Evolutionary conservation across 2,888 invertebrate species (phyloP).

Genomic region (Cantharis rufa): DNA sequence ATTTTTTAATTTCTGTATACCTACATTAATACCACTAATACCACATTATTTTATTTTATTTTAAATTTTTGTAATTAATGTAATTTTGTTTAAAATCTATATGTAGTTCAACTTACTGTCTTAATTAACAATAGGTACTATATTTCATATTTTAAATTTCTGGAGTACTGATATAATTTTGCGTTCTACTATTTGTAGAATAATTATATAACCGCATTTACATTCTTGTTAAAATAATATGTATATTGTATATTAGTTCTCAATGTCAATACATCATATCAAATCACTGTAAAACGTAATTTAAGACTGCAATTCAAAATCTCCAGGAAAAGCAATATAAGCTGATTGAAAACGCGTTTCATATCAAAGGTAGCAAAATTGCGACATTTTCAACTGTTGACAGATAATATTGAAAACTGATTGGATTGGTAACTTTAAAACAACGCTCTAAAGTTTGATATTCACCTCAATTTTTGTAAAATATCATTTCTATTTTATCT

Average conservation of each 20-base stretch:
- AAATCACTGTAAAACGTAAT: constrained; percentile 18
- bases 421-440: constrained; percentile 26
- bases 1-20: too few species aligned
- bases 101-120: too few species aligned
- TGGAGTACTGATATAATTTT: too few species aligned
- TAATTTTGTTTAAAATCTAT: too few species aligned
- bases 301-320: constrained; percentile 26
- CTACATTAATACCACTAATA: too few species aligned
- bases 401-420: constrained; percentile 30
- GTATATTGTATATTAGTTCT: not conserved
- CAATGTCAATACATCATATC: not conserved
- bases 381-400: constrained; percentile 27
- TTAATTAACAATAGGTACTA: too few species aligned
- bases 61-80: too few species aligned
- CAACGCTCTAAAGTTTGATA: constrained; percentile 13
- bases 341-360: constrained; percentile 30
- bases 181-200: not conserved
- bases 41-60: too few species aligned
- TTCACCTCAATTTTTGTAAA: constrained; percentile 14
- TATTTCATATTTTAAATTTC: too few species aligned
- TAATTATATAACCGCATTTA: not conserved
- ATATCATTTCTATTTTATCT: constrained; percentile 2
- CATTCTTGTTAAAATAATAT: not conserved
- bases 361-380: constrained; percentile 31
- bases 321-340: constrained; percentile 25